Percentiles rank a stretch among this genome's conserved stretches.
phyloP scores from a whole-genome alignment of 2,113 vertebrate genomes.

The Aptenodytes forsteri region DNA sequence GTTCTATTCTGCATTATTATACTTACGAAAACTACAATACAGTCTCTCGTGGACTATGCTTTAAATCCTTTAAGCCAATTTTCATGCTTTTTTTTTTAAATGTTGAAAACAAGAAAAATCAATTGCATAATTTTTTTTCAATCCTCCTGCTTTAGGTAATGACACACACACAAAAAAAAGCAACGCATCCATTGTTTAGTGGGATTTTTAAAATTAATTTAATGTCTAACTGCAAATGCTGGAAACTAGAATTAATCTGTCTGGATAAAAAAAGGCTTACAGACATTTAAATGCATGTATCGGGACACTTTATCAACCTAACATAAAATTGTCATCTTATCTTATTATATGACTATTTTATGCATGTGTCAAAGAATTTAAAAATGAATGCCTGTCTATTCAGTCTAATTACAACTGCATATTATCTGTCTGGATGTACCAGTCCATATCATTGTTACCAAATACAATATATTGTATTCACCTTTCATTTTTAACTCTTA shows the following conservation, averaged over 20 bases:
- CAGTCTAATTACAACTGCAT: slow-evolving; percentile 82
- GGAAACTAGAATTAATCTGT: slow-evolving; percentile 83
- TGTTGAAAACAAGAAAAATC: slow-evolving; percentile 53
- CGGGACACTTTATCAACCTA: slow-evolving; percentile 84
- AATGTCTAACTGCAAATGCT: slow-evolving; percentile 81
- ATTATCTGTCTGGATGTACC: slow-evolving; percentile 80
- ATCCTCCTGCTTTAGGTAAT: slow-evolving; percentile 43
- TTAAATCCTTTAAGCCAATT: slow-evolving; percentile 44
- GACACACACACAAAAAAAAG: neutral
- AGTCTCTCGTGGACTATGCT: neutral
- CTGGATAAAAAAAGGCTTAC: slow-evolving; percentile 78
- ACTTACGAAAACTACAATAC: slow-evolving; percentile 36
- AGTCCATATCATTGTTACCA: slow-evolving; percentile 81
- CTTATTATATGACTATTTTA: slow-evolving; percentile 88
- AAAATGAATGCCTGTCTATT: slow-evolving; percentile 84
- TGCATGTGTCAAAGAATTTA: slow-evolving; percentile 86
- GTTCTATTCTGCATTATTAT: neutral
- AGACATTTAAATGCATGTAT: slow-evolving; percentile 86
- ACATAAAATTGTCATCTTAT: slow-evolving; percentile 86
- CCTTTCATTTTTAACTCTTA: slow-evolving; percentile 76
- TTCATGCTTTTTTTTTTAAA: slow-evolving; percentile 8
- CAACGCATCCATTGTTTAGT: slow-evolving; percentile 71
- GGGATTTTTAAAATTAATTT: slow-evolving; percentile 79
- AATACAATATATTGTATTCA: slow-evolving; percentile 78
- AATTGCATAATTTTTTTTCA: slow-evolving; percentile 2